Percentiles rank a stretch among this genome's conserved stretches.
Evolutionary conservation across 2,888 invertebrate species (phyloP).

Genomic region (Aricia artaxerxes): DNA sequence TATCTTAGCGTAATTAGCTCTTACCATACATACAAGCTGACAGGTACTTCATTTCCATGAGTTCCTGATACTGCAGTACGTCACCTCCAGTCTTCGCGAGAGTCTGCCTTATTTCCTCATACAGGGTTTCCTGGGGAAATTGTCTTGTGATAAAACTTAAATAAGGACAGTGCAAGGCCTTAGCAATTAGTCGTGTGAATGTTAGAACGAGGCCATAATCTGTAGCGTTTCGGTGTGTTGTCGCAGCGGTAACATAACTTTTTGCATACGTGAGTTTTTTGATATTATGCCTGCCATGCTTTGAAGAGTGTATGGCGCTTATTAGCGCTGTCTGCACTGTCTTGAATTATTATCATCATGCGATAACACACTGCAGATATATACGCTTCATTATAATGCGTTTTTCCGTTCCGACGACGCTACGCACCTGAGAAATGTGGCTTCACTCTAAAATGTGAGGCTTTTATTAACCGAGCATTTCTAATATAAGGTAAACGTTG

Average conservation of each 20-base stretch:
- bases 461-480: neutral
- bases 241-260: too few relatives aligned
- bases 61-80: slow-evolving; percentile 60
- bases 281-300: too few relatives aligned
- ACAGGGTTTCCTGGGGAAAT: slow-evolving; percentile 56
- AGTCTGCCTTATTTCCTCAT: slow-evolving; percentile 55
- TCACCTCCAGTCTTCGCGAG: slow-evolving; percentile 52
- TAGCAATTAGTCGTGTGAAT: too few relatives aligned
- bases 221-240: too few relatives aligned
- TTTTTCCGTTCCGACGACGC: too few relatives aligned
- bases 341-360: too few relatives aligned
- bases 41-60: slow-evolving; percentile 59
- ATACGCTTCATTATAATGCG: too few relatives aligned
- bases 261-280: too few relatives aligned
- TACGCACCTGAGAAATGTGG: neutral
- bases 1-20: slow-evolving; percentile 21
- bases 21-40: slow-evolving; percentile 60
- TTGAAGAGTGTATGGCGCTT: too few relatives aligned
- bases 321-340: too few relatives aligned
- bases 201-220: too few relatives aligned
- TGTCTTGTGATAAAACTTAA: neutral
- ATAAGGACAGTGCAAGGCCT: neutral
- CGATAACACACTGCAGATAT: too few relatives aligned
- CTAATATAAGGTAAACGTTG: neutral
- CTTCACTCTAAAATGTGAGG: neutral